Evolutionary conservation across 1,140 invertebrate genomes (phyloP), one percentile per base, ranked within the genome.

Genomic region (Hylaeus volcanicus): DNA sequence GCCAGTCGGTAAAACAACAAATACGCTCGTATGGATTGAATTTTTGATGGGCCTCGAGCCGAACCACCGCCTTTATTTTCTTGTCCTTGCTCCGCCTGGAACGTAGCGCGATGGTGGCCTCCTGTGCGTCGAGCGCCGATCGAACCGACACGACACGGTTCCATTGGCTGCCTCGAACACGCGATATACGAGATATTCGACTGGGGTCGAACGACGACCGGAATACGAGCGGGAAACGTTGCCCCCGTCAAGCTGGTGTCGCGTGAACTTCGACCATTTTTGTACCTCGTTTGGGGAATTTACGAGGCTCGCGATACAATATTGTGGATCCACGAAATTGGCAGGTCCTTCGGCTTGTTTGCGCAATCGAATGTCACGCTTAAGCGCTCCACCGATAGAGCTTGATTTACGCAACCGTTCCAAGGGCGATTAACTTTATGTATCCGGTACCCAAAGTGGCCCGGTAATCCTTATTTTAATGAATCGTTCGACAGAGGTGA

Each of bases 11-110:
- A 64, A 79, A 82, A 79, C 77, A 85, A 69, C 80, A 74, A 82
- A 74, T 61, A 26, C 26, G 72, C 82, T 82, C 84, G 79, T 79
- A 84, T 74, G 80, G 81, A 89, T 89, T 89, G 88, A 89, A 89
- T 88, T 88, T 89, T 89, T 89, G 81, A 89, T 89, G 79, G 73
- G 63, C 37, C 61, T 61, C 68, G 45, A 63, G n/a, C 39, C 53
- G 11, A 26, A n/a, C 39, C 70, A 8, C 45, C n/a, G 39, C 37
- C 41, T 61, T 14, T 5, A 14, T 5, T 53, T 4, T 63, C 61
- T 4, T 63, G 51, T 37, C 78, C 14, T 80, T 65, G 43, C 43
- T 55, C 56, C 77, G 53, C n/a, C 56, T 43, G 48, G 41, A 58
- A 37, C 60, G 26, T 14, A 39, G 53, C 6, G 61, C 61, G 41